Percentiles rank a stretch among this genome's conserved stretches.
phyloP scores from a whole-genome alignment of 2,888 invertebrate species.

The Lypha dubia region DNA sequence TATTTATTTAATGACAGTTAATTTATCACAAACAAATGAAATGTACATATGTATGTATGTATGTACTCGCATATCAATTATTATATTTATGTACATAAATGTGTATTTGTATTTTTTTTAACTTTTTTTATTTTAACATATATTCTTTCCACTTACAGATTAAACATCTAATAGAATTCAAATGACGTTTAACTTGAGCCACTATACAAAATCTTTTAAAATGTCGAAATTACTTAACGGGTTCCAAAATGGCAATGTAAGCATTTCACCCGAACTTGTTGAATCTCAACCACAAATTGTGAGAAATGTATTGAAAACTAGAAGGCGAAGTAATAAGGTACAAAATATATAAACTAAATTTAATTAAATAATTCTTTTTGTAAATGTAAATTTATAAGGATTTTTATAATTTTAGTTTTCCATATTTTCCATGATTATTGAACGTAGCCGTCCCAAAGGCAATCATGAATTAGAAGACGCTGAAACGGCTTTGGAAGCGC shows the following conservation, averaged over 20 bases:
- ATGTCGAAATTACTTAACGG: conserved; percentile 79
- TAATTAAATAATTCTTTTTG: background rate
- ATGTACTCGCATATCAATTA: too few species aligned
- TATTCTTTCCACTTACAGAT: conserved; percentile 47
- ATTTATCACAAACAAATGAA: conserved; percentile 49
- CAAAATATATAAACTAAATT: conserved; percentile 40
- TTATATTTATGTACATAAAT: too few species aligned
- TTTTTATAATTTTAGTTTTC: conserved; percentile 77
- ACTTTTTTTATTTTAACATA: background rate
- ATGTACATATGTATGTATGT: too few species aligned
- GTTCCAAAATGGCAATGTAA: conserved; percentile 73
- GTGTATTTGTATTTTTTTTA: too few species aligned
- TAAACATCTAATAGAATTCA: conserved; percentile 4
- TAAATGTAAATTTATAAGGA: background rate
- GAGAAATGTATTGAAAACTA: conserved; percentile 74
- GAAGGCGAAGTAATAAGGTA: conserved; percentile 78
- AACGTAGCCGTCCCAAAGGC: conserved; percentile 78
- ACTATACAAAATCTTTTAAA: conserved; percentile 56
- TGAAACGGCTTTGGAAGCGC: conserved; percentile 80
- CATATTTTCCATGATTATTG: conserved; percentile 82
- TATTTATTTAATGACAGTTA: conserved; percentile 43
- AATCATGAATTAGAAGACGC: conserved; percentile 79
- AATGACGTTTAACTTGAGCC: conserved; percentile 46
- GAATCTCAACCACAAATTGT: conserved; percentile 78
- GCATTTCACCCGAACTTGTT: conserved; percentile 78